Evolutionary conservation across 2,888 invertebrate genomes (phyloP), one percentile per base, ranked within the genome.

Genomic region (Catocala sponsa): DNA sequence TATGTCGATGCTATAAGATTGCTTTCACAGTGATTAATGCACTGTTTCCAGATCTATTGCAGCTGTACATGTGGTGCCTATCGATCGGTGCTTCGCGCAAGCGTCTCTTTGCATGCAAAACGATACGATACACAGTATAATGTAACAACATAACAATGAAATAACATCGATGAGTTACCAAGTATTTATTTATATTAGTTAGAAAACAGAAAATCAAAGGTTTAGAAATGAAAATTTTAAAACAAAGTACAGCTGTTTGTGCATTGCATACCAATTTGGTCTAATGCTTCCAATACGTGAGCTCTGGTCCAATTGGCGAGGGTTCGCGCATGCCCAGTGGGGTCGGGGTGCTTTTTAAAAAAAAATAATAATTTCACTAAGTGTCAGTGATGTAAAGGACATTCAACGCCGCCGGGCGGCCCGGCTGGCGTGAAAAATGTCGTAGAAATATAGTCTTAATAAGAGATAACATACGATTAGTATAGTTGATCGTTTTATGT

Each of bases 11-110:
- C 10, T 10, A 25, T 62, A 81, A 67, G 72, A 59, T 55, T 57
- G 55, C 0, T 66, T 70, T 78, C 63, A 42, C 46, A 13, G 13
- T 65, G 47, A 50, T 25, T 10, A 35, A 49, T 51, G 50, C 35
- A 32, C 53, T 46, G 50, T 66, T 58, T 55, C 67, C 35, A 53
- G 72, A 68, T 72, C 68, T 75, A 72, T 74, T 78, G 77, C 79
- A 80, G 72, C 78, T 81, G 77, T 80, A 72, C 70, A 74, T 76
- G 62, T 66, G 53, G 51, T 53, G 41, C 32, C 54, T 90, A 93
- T 93, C 86, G 93, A 92, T 91, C 88, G 82, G 65, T 63, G 60
- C 70, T 72, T 71, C 91, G 92, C 93, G 93, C 93, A 93, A 87
- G 93, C 93, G 93, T 92, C 82, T 75, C 49, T 58, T 64, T 67